phyloP scores from a whole-genome alignment of 2,888 invertebrate genomes.

The Drosophila koepferae region DNA sequence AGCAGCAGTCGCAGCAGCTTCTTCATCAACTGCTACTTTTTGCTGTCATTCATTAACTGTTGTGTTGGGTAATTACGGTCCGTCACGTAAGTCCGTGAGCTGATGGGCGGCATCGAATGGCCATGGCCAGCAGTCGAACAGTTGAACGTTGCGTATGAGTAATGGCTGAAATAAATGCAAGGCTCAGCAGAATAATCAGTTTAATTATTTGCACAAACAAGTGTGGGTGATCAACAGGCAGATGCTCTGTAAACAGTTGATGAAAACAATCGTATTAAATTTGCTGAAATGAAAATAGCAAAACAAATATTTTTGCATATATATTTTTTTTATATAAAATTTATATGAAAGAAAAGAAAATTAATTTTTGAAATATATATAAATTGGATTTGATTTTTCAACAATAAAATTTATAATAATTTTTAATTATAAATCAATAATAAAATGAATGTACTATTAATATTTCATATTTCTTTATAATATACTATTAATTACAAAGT shows the following conservation, averaged over 20 bases:
- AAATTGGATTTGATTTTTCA: too few species aligned
- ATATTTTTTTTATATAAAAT: too few species aligned
- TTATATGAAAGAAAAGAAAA: too few species aligned
- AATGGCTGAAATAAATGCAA: constrained; percentile 24
- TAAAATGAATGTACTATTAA: too few species aligned
- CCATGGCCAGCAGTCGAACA: constrained; percentile 3
- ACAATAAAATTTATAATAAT: too few species aligned
- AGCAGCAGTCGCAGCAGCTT: neutral
- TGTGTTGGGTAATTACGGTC: constrained; percentile 49
- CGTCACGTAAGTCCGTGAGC: constrained; percentile 34
- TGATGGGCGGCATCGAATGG: constrained; percentile 21
- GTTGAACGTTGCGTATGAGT: constrained; percentile 1
- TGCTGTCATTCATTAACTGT: constrained; percentile 47
- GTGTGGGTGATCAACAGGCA: neutral
- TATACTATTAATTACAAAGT: too few species aligned
- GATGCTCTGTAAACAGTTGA: neutral
- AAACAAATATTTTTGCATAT: too few species aligned
- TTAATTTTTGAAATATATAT: too few species aligned
- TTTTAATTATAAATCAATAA: too few species aligned
- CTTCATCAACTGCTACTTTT: neutral
- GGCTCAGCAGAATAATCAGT: constrained; percentile 28
- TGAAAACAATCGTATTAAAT: too few species aligned
- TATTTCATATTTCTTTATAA: too few species aligned
- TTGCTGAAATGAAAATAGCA: too few species aligned
- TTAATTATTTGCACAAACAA: constrained; percentile 2